These are phyloP conservation scores for Agrilus biguttatus DNA, from an alignment of 2,888 invertebrate species.

Conservation along the genomic window DNA sequence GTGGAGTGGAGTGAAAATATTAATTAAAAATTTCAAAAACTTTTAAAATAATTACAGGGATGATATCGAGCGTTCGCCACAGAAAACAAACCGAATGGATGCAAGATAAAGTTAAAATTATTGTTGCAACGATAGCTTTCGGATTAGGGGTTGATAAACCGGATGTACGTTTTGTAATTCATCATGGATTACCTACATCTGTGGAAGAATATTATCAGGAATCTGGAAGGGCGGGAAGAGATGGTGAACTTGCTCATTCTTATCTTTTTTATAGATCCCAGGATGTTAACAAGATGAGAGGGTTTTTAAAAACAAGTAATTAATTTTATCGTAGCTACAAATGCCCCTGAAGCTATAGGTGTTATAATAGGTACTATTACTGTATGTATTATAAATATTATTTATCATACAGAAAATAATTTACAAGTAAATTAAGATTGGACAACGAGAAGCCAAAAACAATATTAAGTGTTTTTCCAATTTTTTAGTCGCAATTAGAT, in stretches of 20 bases:
- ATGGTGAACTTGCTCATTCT: constrained; percentile 74
- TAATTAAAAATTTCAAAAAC: background rate
- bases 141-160: constrained; percentile 99
- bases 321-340: no score
- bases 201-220: constrained; percentile 97
- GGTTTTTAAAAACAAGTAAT: no score
- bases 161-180: constrained; percentile 87
- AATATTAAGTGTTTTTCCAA: no score
- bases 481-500: no score
- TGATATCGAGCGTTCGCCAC: constrained; percentile 53
- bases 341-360: no score
- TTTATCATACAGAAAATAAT: no score
- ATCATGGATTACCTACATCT: constrained; percentile 85
- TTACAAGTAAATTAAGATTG: no score
- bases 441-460: no score
- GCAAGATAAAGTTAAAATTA: constrained; percentile 61
- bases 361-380: no score
- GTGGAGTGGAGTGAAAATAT: background rate
- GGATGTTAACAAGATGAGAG: constrained; percentile 34
- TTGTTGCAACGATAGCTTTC: constrained; percentile 97
- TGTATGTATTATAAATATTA: no score
- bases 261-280: constrained; percentile 76
- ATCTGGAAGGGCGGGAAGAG: constrained; percentile 90
- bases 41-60: constrained; percentile 10
- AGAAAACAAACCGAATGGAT: constrained; percentile 76